These are phyloP conservation scores for Isaurus tuberculatus DNA, from an alignment of 92 coral and sea anemone genomes.

Conservation along the genomic window DNA sequence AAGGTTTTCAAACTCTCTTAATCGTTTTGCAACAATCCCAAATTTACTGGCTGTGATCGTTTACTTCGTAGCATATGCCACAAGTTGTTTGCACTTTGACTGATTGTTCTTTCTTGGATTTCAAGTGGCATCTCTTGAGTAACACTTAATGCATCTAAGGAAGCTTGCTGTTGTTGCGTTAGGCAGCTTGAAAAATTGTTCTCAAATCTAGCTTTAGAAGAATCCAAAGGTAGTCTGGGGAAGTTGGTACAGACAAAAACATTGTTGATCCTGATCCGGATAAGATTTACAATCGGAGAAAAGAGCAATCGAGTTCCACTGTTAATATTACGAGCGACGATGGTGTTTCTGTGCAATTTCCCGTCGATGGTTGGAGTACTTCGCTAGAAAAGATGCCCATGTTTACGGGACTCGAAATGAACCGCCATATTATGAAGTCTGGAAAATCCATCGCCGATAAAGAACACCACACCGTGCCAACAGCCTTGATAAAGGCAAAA, in stretches of 20 bases:
- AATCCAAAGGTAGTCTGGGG: slow-evolving; percentile 51
- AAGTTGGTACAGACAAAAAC: slow-evolving; percentile 9
- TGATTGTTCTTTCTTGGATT: slow-evolving; percentile 54
- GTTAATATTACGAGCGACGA: not conserved
- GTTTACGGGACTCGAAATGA: slow-evolving; percentile 8
- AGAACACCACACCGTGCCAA: slow-evolving; percentile 51
- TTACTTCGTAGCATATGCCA: slow-evolving; percentile 66
- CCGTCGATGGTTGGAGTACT: not conserved
- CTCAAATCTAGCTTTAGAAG: slow-evolving; percentile 35
- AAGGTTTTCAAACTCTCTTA: slow-evolving; percentile 57
- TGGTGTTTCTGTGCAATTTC: not conserved
- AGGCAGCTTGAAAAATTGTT: slow-evolving; percentile 48
- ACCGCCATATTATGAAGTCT: slow-evolving; percentile 39
- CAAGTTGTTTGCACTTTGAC: slow-evolving; percentile 51
- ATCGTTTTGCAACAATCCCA: slow-evolving; percentile 58
- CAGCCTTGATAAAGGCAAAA: not conserved
- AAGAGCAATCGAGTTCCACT: not conserved
- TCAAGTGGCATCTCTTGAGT: slow-evolving; percentile 34
- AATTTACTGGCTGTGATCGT: slow-evolving; percentile 74
- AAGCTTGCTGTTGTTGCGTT: slow-evolving; percentile 38
- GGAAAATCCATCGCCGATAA: slow-evolving; percentile 48
- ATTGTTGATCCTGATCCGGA: slow-evolving; percentile 10
- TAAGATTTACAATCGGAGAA: not conserved
- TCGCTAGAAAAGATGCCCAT: slow-evolving; percentile 8
- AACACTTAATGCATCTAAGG: slow-evolving; percentile 43